phyloP scores from a whole-genome alignment of 2,113 vertebrate species.

The Sciurus niger region DNA sequence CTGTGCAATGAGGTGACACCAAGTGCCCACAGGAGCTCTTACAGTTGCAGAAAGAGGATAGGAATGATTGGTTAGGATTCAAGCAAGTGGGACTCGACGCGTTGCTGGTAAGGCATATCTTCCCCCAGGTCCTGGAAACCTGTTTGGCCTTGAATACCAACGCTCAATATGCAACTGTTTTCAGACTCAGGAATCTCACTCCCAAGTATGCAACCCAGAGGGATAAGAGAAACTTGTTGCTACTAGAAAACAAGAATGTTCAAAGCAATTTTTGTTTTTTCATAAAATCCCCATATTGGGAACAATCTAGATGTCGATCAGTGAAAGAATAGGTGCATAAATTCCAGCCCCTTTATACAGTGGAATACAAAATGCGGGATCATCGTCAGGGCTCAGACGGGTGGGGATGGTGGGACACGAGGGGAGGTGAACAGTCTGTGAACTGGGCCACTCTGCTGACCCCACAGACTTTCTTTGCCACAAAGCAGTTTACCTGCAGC shows the following conservation, averaged over 20 bases:
- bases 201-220: not conserved
- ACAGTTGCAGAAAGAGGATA: not conserved
- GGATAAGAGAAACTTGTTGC: not conserved
- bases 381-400: not conserved
- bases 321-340: not conserved
- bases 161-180: not conserved
- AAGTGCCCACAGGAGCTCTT: not conserved
- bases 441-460: too few species aligned
- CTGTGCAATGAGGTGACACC: not conserved
- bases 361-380: not conserved
- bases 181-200: not conserved
- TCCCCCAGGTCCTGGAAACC: not conserved
- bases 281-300: not conserved
- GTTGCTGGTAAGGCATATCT: not conserved
- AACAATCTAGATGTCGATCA: not conserved
- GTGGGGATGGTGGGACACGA: too few species aligned
- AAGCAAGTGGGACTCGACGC: not conserved
- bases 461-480: too few species aligned
- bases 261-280: not conserved
- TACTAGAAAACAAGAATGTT: not conserved
- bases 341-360: not conserved
- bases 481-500: too few species aligned
- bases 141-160: not conserved
- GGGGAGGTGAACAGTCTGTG: too few species aligned
- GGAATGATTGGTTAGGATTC: not conserved